Evolutionary conservation across 1,140 invertebrate species (phyloP).

Genomic region (Drosophila serrata): DNA sequence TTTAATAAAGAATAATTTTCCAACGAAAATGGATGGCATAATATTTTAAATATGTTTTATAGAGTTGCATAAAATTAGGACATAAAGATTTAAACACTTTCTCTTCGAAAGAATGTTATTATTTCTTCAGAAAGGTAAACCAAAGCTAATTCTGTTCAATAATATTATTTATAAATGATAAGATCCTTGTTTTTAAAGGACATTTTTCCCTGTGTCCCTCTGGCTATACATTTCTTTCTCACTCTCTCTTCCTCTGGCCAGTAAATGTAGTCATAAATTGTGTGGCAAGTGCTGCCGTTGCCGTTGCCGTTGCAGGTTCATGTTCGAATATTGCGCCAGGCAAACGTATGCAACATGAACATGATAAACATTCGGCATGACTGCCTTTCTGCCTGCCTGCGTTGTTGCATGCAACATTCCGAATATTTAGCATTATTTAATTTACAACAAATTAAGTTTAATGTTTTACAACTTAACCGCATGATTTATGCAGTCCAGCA

Average conservation of each 20-base stretch:
- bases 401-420: conserved; percentile 31
- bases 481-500: conserved; percentile 70
- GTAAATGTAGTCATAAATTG: conserved; percentile 76
- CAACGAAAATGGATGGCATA: not conserved
- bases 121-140: not conserved
- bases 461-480: conserved; percentile 73
- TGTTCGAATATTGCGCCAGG: conserved; percentile 62
- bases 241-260: conserved; percentile 27
- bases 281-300: conserved; percentile 65
- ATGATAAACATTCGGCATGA: conserved; percentile 54
- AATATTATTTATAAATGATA: not conserved
- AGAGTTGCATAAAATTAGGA: not conserved
- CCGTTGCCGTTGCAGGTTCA: conserved; percentile 37
- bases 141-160: not conserved
- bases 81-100: not conserved
- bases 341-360: conserved; percentile 62
- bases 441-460: conserved; percentile 79
- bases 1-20: too few relatives aligned
- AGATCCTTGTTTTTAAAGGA: too few relatives aligned
- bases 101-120: not conserved
- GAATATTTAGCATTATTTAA: conserved; percentile 78
- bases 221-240: conserved; percentile 9
- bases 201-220: conserved; percentile 7
- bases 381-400: not conserved
- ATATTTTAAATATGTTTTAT: not conserved